Evolutionary conservation across 2,113 vertebrate species (phyloP).

Genomic region (Mystacornis crossleyi): DNA sequence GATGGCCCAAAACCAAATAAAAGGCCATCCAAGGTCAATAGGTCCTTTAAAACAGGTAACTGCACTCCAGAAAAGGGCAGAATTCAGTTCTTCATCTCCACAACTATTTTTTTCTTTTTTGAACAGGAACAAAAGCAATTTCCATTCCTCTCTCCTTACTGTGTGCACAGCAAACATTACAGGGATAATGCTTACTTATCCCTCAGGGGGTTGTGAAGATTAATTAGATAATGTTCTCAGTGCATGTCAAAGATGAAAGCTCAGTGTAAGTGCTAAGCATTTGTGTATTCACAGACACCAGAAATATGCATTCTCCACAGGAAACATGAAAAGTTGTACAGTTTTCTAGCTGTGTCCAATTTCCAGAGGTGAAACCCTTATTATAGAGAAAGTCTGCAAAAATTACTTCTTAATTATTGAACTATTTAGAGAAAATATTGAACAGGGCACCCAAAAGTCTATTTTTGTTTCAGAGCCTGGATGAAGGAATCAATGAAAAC

Average conservation of each 20-base stretch:
- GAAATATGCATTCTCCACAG: not conserved
- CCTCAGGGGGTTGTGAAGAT: not conserved
- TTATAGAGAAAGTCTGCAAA: not conserved
- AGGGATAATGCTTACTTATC: not conserved
- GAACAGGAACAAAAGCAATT: not conserved
- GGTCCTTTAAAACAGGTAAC: rapidly evolving
- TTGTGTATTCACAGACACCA: not conserved
- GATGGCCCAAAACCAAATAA: not conserved
- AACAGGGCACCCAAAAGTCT: not conserved
- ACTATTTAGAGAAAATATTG: not conserved
- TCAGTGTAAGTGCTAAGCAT: not conserved
- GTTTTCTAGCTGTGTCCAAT: not conserved
- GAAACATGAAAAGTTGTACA: not conserved
- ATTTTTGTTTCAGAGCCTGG: not conserved
- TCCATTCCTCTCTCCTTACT: not conserved
- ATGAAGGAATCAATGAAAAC: not conserved
- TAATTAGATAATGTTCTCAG: conserved; percentile 8
- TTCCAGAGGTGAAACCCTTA: not conserved
- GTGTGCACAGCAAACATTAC: not conserved
- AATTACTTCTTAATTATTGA: not conserved
- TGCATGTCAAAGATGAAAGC: not conserved
- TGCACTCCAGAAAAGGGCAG: not conserved
- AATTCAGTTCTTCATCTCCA: not conserved
- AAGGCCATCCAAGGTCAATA: not conserved
- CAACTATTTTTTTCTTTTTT: not conserved